Evolutionary conservation across 1,140 invertebrate species (phyloP).

Genomic region (Tigriopus japonicus): DNA sequence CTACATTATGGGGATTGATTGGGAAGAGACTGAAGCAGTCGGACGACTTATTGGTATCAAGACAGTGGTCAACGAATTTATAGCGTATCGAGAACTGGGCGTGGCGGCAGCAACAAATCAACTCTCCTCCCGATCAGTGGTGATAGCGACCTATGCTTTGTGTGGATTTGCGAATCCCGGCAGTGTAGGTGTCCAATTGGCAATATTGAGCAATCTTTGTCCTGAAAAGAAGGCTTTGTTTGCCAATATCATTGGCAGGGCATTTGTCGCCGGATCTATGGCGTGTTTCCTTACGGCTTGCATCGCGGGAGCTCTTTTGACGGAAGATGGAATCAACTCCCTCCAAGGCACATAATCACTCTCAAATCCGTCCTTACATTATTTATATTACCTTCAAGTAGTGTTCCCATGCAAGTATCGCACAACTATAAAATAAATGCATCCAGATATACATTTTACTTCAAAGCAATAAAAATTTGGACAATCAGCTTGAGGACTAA

Average conservation of each 20-base stretch:
- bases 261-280: constrained; percentile 64
- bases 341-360: no score
- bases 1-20: constrained; percentile 29
- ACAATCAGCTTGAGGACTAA: no score
- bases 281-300: constrained; percentile 82
- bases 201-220: constrained; percentile 51
- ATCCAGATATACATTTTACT: no score
- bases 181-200: constrained; percentile 72
- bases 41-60: constrained; percentile 67
- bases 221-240: constrained; percentile 49
- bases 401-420: no score
- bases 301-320: constrained; percentile 46
- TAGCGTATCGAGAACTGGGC: constrained; percentile 55
- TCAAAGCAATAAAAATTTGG: no score
- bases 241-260: constrained; percentile 48
- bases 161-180: constrained; percentile 89
- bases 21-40: constrained; percentile 49
- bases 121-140: constrained; percentile 36
- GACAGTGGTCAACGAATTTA: constrained; percentile 77
- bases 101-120: neutral
- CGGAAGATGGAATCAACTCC: neutral
- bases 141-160: constrained; percentile 77
- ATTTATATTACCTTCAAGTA: no score
- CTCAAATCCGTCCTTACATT: no score
- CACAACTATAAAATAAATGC: no score